Evolutionary conservation across 2,797 vertebrate species (phyloP).

Genomic region (Ptychobarbus kaznakovi): DNA sequence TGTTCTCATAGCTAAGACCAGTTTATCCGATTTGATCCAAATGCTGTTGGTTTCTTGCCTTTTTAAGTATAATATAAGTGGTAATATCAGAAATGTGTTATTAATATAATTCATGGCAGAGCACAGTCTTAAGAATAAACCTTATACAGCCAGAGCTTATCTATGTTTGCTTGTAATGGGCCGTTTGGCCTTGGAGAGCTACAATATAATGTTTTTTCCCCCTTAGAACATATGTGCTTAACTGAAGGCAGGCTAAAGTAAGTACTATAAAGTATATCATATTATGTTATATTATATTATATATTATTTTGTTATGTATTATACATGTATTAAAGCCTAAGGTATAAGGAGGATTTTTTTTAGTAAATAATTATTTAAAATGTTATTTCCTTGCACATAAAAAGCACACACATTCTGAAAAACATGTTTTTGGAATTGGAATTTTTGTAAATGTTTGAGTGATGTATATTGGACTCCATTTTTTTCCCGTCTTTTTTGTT

Average conservation of each 20-base stretch:
- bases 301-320: not conserved
- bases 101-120: conserved; percentile 22
- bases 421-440: too few species aligned
- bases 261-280: not conserved
- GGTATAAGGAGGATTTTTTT: not conserved
- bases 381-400: not conserved
- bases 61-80: conserved; percentile 2
- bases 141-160: conserved; percentile 14
- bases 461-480: not conserved
- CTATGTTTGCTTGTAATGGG: conserved; percentile 27
- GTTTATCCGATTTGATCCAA: conserved; percentile 28
- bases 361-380: not conserved
- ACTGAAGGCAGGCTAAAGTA: not conserved
- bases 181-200: conserved; percentile 7
- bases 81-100: conserved; percentile 34
- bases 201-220: too few species aligned
- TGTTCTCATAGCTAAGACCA: not conserved
- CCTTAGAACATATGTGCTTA: too few species aligned
- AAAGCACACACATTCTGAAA: not conserved
- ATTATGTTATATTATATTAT: not conserved
- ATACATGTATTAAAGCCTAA: not conserved
- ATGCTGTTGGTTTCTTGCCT: not conserved
- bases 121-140: conserved; percentile 7
- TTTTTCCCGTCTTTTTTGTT: conserved; percentile 66
- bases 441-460: not conserved